phyloP scores from a whole-genome alignment of 2,797 vertebrate species.

The Pangasius djambal region DNA sequence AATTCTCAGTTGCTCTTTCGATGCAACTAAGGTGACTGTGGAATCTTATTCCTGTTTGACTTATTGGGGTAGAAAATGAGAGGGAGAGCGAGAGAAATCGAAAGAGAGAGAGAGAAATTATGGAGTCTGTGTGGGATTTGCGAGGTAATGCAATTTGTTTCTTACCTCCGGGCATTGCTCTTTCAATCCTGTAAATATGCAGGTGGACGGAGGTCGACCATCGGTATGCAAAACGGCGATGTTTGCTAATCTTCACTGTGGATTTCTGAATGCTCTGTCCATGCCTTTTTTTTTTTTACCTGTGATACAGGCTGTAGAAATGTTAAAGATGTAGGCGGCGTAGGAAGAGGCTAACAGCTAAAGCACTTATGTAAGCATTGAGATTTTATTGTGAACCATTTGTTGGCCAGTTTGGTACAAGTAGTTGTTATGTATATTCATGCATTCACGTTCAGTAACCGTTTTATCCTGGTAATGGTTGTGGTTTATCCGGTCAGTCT shows the following conservation, averaged over 20 bases:
- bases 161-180: slow-evolving; percentile 80
- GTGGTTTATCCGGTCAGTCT: neutral
- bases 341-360: neutral
- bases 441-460: neutral
- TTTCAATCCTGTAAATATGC: slow-evolving; percentile 80
- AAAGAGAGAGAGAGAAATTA: slow-evolving; percentile 63
- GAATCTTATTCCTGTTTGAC: slow-evolving; percentile 75
- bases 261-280: slow-evolving; percentile 53
- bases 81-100: slow-evolving; percentile 61
- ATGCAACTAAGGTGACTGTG: slow-evolving; percentile 71
- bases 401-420: neutral
- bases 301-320: neutral
- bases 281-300: neutral
- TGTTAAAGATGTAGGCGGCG: neutral
- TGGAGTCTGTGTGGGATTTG: slow-evolving; percentile 73
- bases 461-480: neutral
- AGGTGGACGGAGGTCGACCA: slow-evolving; percentile 77
- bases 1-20: slow-evolving; percentile 75
- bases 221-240: slow-evolving; percentile 79
- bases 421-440: neutral
- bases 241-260: slow-evolving; percentile 78
- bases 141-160: slow-evolving; percentile 82
- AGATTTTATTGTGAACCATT: neutral
- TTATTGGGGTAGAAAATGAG: slow-evolving; percentile 64
- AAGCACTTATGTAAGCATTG: neutral